Conservation (phyloP, 2,888 invertebrate species). For the Apodemia mormo region DNA sequence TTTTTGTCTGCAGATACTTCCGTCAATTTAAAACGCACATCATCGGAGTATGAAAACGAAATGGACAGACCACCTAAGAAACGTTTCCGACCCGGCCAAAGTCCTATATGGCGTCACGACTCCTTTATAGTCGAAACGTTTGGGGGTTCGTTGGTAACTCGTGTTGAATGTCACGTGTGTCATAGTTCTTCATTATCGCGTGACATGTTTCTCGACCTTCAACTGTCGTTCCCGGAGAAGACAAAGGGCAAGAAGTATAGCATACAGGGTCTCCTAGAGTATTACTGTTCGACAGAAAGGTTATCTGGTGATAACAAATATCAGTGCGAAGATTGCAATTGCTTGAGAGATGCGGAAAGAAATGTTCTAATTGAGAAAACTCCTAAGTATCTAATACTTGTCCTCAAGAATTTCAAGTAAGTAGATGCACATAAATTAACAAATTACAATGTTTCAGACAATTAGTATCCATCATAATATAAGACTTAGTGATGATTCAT, state of each 20-base stretch:
- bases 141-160: slow-evolving; percentile 88
- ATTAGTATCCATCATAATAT: too few relatives aligned
- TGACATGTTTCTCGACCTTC: slow-evolving; percentile 91
- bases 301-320: slow-evolving; percentile 91
- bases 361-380: slow-evolving; percentile 83
- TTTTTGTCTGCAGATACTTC: slow-evolving; percentile 1
- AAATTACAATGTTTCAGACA: too few relatives aligned
- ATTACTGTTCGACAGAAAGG: slow-evolving; percentile 89
- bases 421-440: slow-evolving; percentile 43
- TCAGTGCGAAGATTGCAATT: slow-evolving; percentile 88
- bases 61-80: slow-evolving; percentile 47
- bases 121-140: slow-evolving; percentile 85
- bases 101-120: slow-evolving; percentile 50
- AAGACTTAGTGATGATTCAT: too few relatives aligned
- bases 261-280: slow-evolving; percentile 90
- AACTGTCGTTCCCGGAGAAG: slow-evolving; percentile 87
- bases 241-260: slow-evolving; percentile 74
- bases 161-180: slow-evolving; percentile 88
- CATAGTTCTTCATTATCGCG: slow-evolving; percentile 86
- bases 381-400: slow-evolving; percentile 90
- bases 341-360: slow-evolving; percentile 87
- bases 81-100: slow-evolving; percentile 50
- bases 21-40: slow-evolving; percentile 43
- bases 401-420: slow-evolving; percentile 88
- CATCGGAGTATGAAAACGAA: slow-evolving; percentile 37